Percentiles rank a stretch among this genome's conserved stretches.
These are phyloP conservation scores for Phaenicophaeus curvirostris DNA, from an alignment of 2,797 vertebrate species.

Conservation along the genomic window DNA sequence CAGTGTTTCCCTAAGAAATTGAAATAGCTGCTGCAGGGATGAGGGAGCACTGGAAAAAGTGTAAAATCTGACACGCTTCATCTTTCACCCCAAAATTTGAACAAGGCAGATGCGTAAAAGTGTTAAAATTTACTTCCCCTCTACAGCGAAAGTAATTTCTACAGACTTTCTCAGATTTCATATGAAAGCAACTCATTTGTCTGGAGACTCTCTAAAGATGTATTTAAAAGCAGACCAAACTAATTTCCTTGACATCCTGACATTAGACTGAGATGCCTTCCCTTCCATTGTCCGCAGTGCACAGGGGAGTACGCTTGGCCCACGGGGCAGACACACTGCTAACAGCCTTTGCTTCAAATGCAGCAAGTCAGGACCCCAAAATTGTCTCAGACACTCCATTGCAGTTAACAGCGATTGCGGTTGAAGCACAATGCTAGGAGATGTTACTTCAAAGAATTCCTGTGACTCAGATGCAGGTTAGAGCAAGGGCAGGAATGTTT, in stretches of 20 bases:
- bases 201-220: not conserved
- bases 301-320: not conserved
- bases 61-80: not conserved
- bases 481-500: not conserved
- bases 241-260: not conserved
- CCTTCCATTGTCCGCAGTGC: not conserved
- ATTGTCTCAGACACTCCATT: not conserved
- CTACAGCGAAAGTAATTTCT: not conserved
- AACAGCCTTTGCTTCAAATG: not conserved
- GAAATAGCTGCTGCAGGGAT: not conserved
- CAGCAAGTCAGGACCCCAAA: not conserved
- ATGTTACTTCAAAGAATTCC: constrained; percentile 19
- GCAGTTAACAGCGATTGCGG: not conserved
- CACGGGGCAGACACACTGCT: not conserved
- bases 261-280: not conserved
- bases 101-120: not conserved
- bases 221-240: not conserved
- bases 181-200: not conserved
- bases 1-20: not conserved
- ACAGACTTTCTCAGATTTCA: not conserved
- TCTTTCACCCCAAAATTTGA: not conserved
- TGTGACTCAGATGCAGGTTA: not conserved
- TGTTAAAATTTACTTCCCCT: not conserved
- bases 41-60: not conserved
- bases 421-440: not conserved